A percentile compares a stretch with the other conserved stretches of the same genome.
Evolutionary conservation across 2,888 invertebrate genomes (phyloP).

Genomic region (Harpalus rubripes): DNA sequence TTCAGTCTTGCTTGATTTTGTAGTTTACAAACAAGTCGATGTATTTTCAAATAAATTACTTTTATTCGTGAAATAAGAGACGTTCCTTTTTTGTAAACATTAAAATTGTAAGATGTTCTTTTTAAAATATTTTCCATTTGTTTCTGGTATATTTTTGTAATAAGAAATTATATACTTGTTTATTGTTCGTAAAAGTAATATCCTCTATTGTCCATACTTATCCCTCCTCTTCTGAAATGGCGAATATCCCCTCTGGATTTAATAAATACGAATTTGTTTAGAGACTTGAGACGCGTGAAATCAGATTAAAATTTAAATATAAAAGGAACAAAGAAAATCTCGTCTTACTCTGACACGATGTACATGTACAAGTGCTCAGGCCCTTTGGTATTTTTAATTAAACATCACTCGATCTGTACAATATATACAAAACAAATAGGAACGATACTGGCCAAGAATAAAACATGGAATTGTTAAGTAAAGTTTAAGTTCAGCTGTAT

Average conservation of each 20-base stretch:
- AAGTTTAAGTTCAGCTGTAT: no score
- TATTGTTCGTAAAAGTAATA: not conserved
- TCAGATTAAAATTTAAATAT: conserved; percentile 44
- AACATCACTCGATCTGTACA: conserved; percentile 16
- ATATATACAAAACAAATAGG: no score
- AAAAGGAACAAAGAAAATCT: conserved; percentile 35
- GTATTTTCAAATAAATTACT: no score
- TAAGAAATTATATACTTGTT: not conserved
- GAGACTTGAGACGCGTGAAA: conserved; percentile 15
- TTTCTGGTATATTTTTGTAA: not conserved
- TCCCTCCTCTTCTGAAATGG: not conserved
- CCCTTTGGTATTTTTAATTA: conserved; percentile 42
- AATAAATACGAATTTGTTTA: conserved; percentile 27
- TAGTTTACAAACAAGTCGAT: no score
- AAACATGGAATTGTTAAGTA: no score
- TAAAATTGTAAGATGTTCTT: no score
- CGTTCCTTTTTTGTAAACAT: no score
- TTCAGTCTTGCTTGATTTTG: no score
- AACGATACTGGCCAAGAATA: no score
- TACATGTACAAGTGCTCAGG: conserved; percentile 16
- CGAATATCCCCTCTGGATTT: not conserved
- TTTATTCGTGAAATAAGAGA: no score
- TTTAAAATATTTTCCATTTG: not conserved
- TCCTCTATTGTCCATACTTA: not conserved
- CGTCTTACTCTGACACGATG: conserved; percentile 28